Conservation (phyloP, 2,888 invertebrate species). For the Drosophila testacea region DNA sequence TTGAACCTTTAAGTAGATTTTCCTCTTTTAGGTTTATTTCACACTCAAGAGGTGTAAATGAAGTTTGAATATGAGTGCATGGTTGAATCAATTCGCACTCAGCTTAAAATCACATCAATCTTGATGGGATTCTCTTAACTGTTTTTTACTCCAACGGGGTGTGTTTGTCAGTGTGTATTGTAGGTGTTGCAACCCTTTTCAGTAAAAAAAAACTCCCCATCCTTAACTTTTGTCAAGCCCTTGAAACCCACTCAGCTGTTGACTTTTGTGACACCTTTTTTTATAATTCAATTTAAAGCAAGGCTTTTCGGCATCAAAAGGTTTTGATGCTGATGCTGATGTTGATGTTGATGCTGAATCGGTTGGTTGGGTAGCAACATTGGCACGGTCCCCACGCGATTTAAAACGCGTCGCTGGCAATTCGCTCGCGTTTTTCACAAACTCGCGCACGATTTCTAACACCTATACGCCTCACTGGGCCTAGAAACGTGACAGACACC, state of each 20-base stretch:
- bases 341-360: slow-evolving; percentile 21
- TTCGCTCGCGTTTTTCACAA: slow-evolving; percentile 45
- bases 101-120: slow-evolving; percentile 64
- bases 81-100: slow-evolving; percentile 55
- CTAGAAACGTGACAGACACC: slow-evolving; percentile 38
- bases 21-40: not conserved
- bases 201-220: slow-evolving; percentile 5
- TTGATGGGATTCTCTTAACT: slow-evolving; percentile 16
- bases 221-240: not conserved
- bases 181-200: slow-evolving; percentile 35
- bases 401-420: slow-evolving; percentile 47
- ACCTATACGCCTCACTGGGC: slow-evolving; percentile 61
- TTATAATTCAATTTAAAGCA: slow-evolving; percentile 73
- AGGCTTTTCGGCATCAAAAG: slow-evolving; percentile 64
- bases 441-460: slow-evolving; percentile 61
- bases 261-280: slow-evolving; percentile 71
- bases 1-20: slow-evolving; percentile 6
- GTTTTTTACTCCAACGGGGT: not conserved
- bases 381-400: slow-evolving; percentile 34
- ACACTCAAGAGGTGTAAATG: slow-evolving; percentile 14
- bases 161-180: not conserved
- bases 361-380: slow-evolving; percentile 35
- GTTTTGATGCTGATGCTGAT: slow-evolving; percentile 50
- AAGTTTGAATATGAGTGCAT: slow-evolving; percentile 41
- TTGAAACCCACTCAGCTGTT: slow-evolving; percentile 48